phyloP scores from a whole-genome alignment of 2,113 vertebrate genomes.

The Erythrolamprus reginae region DNA sequence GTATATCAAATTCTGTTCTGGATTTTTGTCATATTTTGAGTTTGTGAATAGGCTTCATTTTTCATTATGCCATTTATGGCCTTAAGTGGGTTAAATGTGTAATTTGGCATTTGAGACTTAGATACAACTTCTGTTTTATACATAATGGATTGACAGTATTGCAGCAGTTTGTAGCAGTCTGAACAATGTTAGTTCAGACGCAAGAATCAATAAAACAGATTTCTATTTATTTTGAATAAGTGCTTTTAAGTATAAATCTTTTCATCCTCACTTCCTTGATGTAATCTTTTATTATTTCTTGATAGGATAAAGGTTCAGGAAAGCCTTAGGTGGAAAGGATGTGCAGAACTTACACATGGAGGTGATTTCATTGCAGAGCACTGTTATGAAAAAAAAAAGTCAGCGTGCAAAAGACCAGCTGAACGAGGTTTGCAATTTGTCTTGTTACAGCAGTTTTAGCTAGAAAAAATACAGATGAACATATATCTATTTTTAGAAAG shows the following conservation, averaged over 20 bases:
- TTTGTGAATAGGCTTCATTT: neutral
- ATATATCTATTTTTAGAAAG: neutral
- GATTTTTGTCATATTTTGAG: neutral
- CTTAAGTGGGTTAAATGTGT: neutral
- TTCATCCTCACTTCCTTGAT: neutral
- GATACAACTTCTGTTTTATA: neutral
- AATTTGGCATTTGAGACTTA: neutral
- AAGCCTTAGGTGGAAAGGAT: neutral
- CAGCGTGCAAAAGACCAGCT: conserved; percentile 25
- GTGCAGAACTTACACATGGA: neutral
- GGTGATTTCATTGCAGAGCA: neutral
- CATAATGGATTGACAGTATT: neutral
- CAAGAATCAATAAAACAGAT: neutral
- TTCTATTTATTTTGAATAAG: neutral
- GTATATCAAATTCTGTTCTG: neutral
- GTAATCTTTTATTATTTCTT: neutral
- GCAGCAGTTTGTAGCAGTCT: neutral
- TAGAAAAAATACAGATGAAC: neutral
- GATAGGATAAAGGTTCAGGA: neutral
- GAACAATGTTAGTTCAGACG: neutral
- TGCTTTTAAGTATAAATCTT: neutral
- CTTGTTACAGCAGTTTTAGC: neutral
- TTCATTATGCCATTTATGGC: neutral
- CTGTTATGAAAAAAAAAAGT: neutral
- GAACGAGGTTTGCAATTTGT: conserved; percentile 14